Percentiles rank a stretch among this genome's conserved stretches.
Conservation (phyloP, 2,888 invertebrate species). For the Priapulus caudatus region DNA sequence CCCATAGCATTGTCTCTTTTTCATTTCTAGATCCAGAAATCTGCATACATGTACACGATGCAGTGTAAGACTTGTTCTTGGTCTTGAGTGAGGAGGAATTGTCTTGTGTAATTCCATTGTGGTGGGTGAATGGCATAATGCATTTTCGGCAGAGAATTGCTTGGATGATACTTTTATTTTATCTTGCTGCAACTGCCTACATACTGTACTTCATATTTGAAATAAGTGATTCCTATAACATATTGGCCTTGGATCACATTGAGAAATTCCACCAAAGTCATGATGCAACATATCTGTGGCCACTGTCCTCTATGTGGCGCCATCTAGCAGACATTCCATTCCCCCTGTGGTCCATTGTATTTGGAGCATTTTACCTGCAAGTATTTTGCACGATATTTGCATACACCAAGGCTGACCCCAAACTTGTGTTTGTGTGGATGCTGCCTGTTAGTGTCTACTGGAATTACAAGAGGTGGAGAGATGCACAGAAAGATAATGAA, state of each 20-base stretch:
- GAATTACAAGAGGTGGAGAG: background rate
- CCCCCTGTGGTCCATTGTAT: background rate
- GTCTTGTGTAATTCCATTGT: too few relatives aligned
- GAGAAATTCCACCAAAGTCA: background rate
- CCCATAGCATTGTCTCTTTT: too few relatives aligned
- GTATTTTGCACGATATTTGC: conserved; percentile 3
- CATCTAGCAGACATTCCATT: conserved; percentile 1
- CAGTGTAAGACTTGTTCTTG: too few relatives aligned
- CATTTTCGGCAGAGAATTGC: background rate
- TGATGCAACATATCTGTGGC: background rate
- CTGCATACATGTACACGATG: too few relatives aligned
- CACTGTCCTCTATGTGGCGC: background rate
- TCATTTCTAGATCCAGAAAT: too few relatives aligned
- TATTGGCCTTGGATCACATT: background rate
- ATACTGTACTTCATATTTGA: background rate
- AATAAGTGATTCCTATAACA: background rate
- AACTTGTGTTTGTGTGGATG: conserved; percentile 1
- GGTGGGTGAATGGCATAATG: too few relatives aligned
- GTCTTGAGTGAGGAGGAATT: too few relatives aligned
- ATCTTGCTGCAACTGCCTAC: background rate
- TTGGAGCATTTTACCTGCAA: background rate
- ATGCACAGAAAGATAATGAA: background rate
- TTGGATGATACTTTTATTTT: background rate
- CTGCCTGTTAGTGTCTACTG: background rate
- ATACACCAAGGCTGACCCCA: background rate